Conservation (phyloP, 1,140 invertebrate genomes). For the Drosophila hydei region DNA sequence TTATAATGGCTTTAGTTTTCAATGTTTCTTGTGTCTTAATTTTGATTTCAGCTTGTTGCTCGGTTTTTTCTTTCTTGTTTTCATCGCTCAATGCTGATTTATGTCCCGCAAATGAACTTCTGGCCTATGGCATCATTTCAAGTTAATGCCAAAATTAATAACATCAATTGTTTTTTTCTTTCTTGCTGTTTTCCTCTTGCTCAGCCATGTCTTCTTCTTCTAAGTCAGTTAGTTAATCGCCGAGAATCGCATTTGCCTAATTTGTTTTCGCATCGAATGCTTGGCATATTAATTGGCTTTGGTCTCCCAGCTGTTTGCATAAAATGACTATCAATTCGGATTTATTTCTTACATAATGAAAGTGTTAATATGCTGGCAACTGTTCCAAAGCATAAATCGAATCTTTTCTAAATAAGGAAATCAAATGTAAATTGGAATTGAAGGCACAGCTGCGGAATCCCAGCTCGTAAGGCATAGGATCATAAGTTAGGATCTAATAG, state of each 20-base stretch:
- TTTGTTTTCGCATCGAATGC: conserved; percentile 23
- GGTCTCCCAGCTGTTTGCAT: conserved; percentile 26
- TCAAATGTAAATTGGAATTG: background rate
- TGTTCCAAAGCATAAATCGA: conserved; percentile 4
- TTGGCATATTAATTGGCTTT: conserved; percentile 30
- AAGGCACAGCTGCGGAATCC: background rate
- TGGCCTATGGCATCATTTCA: conserved; percentile 60
- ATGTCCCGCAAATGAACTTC: conserved; percentile 30
- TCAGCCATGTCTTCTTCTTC: background rate
- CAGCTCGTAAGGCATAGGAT: too few species aligned
- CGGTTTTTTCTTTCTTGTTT: conserved; percentile 2
- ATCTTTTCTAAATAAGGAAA: conserved; percentile 12
- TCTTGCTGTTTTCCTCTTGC: conserved; percentile 1
- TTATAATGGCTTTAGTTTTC: conserved; percentile 5
- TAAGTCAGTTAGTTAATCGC: conserved; percentile 27
- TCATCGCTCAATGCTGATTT: conserved; percentile 37
- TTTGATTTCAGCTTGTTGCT: background rate
- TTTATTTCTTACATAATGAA: conserved; percentile 29
- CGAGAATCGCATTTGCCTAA: conserved; percentile 38
- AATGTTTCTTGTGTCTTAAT: conserved; percentile 16
- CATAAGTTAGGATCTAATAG: too few species aligned
- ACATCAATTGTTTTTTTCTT: conserved; percentile 36
- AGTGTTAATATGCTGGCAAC: conserved; percentile 19
- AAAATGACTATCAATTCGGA: conserved; percentile 21
- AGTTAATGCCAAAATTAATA: conserved; percentile 60